Percentiles rank a stretch among this genome's conserved stretches.
phyloP scores from a whole-genome alignment of 2,888 invertebrate species.

The Helicoverpa assulta region DNA sequence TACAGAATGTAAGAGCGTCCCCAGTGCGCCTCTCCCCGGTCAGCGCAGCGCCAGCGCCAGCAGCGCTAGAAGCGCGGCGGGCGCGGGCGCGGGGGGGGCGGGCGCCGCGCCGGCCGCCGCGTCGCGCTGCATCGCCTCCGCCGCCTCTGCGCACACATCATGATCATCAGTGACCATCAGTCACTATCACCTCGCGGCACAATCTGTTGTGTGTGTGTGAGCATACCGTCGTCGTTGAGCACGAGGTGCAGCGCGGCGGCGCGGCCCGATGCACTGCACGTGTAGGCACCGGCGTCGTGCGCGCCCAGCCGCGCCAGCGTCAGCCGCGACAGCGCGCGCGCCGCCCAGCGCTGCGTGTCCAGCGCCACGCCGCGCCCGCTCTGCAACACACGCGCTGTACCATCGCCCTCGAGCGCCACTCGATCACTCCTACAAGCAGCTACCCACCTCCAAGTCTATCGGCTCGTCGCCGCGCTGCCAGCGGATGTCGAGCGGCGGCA shows the following conservation, averaged over 20 bases:
- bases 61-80: constrained; percentile 25
- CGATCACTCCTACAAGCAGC: background rate
- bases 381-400: constrained; percentile 15
- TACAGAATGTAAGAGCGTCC: constrained; percentile 37
- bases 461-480: constrained; percentile 72
- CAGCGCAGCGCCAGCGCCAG: constrained; percentile 2
- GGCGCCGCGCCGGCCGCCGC: constrained; percentile 48
- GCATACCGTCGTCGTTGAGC: constrained; percentile 47
- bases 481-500: constrained; percentile 73
- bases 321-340: constrained; percentile 91
- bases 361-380: constrained; percentile 88
- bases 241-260: constrained; percentile 52
- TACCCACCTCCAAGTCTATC: constrained; percentile 69
- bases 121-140: constrained; percentile 93
- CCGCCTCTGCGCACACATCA: constrained; percentile 52
- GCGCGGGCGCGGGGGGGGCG: constrained; percentile 3
- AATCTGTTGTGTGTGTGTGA: constrained; percentile 3
- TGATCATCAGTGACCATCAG: background rate
- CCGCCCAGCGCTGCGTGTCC: constrained; percentile 91
- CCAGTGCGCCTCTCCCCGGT: constrained; percentile 5
- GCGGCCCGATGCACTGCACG: constrained; percentile 60
- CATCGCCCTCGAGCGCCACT: background rate
- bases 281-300: constrained; percentile 84
- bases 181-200: no score
- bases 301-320: constrained; percentile 88